Conservation (phyloP, 2,797 vertebrate species). For the Syndactyla subalaris region DNA sequence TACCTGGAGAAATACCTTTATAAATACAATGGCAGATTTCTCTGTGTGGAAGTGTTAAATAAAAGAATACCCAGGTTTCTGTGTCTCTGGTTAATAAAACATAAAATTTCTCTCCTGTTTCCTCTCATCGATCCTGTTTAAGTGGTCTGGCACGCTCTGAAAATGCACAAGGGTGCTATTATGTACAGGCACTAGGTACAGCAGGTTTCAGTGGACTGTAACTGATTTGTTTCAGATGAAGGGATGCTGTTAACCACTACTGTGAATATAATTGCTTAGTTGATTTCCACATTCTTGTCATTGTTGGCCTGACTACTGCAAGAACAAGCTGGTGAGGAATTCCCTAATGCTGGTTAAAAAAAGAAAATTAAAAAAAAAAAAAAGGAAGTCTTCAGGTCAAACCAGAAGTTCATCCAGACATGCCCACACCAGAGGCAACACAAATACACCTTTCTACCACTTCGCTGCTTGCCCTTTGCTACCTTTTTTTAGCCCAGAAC, state of each 20-base stretch:
- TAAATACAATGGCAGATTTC: not conserved
- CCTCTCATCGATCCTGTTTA: not conserved
- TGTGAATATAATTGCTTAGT: slow-evolving; percentile 63
- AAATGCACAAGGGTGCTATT: slow-evolving; percentile 50
- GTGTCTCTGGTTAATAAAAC: slow-evolving; percentile 19
- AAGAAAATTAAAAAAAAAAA: not conserved
- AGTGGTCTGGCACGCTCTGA: not conserved
- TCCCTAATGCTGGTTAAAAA: slow-evolving; percentile 9
- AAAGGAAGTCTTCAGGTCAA: slow-evolving; percentile 21
- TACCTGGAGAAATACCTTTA: not conserved
- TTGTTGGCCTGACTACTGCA: slow-evolving; percentile 29
- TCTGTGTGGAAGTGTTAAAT: not conserved
- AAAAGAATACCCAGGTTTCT: not conserved
- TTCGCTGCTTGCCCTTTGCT: not conserved
- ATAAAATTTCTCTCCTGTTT: slow-evolving; percentile 7
- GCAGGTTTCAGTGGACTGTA: slow-evolving; percentile 68
- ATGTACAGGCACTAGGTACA: slow-evolving; percentile 34
- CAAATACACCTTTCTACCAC: not conserved
- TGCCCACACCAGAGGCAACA: not conserved
- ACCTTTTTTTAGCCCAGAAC: not conserved
- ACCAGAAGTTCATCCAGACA: not conserved
- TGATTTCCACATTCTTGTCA: slow-evolving; percentile 30
- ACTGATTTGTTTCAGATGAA: slow-evolving; percentile 69
- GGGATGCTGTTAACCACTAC: slow-evolving; percentile 63
- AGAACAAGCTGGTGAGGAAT: slow-evolving; percentile 49